Conservation (phyloP, 2,113 vertebrate genomes). For the Aythya baeri region DNA sequence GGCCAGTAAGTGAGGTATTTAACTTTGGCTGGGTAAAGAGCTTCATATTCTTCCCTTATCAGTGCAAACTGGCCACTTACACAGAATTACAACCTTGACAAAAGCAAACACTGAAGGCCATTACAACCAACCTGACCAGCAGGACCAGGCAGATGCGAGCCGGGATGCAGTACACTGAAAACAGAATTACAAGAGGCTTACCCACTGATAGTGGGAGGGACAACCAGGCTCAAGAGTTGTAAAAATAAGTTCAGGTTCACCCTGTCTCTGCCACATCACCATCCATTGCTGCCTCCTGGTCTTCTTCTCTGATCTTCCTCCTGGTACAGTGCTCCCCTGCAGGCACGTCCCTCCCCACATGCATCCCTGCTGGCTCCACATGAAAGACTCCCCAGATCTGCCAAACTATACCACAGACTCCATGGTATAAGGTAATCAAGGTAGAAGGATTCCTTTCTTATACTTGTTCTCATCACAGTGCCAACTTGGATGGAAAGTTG, state of each 20-base stretch:
- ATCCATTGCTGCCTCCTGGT: background rate
- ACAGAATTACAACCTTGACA: background rate
- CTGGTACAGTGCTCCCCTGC: background rate
- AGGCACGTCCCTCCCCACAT: too few relatives aligned
- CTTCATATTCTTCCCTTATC: background rate
- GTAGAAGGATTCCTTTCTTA: background rate
- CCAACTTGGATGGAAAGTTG: background rate
- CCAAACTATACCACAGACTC: background rate
- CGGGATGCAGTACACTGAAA: accelerated
- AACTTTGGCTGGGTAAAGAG: background rate
- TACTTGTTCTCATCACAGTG: background rate
- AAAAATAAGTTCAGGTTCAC: background rate
- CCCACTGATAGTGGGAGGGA: background rate
- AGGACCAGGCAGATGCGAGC: background rate
- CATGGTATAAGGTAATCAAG: background rate
- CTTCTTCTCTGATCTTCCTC: background rate
- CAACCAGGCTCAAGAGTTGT: background rate
- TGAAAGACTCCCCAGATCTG: background rate
- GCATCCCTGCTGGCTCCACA: background rate
- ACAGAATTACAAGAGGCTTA: background rate
- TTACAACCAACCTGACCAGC: background rate
- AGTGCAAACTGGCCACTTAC: background rate
- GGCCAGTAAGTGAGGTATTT: background rate
- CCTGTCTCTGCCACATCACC: background rate
- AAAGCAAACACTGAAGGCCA: background rate